Base-by-base conservation (phyloP, 2,888 invertebrate genomes). In the Sarcophaga rosellei region DNA sequence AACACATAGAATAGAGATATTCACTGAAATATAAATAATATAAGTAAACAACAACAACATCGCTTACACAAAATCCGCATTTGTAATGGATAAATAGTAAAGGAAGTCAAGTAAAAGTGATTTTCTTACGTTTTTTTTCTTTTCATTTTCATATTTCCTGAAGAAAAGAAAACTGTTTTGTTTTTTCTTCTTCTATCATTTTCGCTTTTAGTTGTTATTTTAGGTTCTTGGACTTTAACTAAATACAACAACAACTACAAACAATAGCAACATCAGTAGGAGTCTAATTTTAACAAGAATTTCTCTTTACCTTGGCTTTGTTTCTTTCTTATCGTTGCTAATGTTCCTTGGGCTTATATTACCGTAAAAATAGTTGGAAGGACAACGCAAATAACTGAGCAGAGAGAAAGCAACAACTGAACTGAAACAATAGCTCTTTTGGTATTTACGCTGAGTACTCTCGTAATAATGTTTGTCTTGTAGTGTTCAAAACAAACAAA, bases 231-330 rank as follows among this genome's bases (percentile, higher is more conserved):
- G 45, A 25, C 20, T 25, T 35, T 23, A 35, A 35, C 35, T 35
- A 35, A 35, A 8, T 35, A 10, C 8, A 35, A 35, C 35, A 35
- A 35, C 15, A 12, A 59, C n/a, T 17, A 57, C 5, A 17, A 70
- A 25, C 25, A 78, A 25, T n/a, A 5, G 6, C 2, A 69, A n/a
- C 23, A 59, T 12, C 23, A 44, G 3, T 5, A 65, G 70, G 70
- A 21, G 4, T 81, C 5, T 57, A 44, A 20, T 35, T 35, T 59
- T 59, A 25, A 65, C 62, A 63, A 21, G 47, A 59, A 57, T 76
- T 35, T 35, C 35, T 63, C 65, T 70, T 81, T 81, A 76, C 81
- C 76, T 76, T 76, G 81, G 70, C 81, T 81, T 25, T 59, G 57
- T 59, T 59, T 10, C 20, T 75, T 21, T 11, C 2, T 4, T 20